A percentile compares a stretch with the other conserved stretches of the same genome.
phyloP scores from a whole-genome alignment of 1,140 invertebrate genomes.

The Macrobrachium rosenbergii region DNA sequence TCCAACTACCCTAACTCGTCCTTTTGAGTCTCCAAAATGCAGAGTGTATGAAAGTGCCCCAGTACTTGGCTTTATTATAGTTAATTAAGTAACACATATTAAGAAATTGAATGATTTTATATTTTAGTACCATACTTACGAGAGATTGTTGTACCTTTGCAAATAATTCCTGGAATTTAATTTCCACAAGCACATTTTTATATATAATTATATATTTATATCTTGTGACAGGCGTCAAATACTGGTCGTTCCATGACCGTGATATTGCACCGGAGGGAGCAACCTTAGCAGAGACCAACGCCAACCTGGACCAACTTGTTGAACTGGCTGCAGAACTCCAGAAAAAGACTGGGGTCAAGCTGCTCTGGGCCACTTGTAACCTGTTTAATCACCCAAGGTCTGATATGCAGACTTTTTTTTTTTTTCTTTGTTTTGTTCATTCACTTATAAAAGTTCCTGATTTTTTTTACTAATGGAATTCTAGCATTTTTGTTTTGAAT shows the following conservation, averaged over 20 bases:
- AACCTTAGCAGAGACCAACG: constrained; percentile 73
- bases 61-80: too few species aligned
- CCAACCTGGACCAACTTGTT: constrained; percentile 75
- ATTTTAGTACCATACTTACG: too few species aligned
- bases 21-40: too few species aligned
- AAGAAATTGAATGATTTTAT: too few species aligned
- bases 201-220: not conserved
- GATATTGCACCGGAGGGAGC: constrained; percentile 73
- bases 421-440: not conserved
- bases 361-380: constrained; percentile 78
- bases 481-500: too few species aligned
- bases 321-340: constrained; percentile 75
- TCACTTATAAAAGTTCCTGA: too few species aligned
- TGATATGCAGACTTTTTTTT: not conserved
- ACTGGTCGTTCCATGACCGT: constrained; percentile 78
- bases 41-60: too few species aligned
- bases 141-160: too few species aligned
- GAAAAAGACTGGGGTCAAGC: constrained; percentile 74
- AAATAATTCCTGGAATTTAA: not conserved
- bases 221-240: constrained; percentile 72
- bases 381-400: constrained; percentile 76
- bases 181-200: constrained; percentile 12
- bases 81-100: too few species aligned
- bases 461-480: too few species aligned
- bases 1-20: too few species aligned